Conservation (phyloP, 2,797 vertebrate species). For the Crenichthys baileyi region DNA sequence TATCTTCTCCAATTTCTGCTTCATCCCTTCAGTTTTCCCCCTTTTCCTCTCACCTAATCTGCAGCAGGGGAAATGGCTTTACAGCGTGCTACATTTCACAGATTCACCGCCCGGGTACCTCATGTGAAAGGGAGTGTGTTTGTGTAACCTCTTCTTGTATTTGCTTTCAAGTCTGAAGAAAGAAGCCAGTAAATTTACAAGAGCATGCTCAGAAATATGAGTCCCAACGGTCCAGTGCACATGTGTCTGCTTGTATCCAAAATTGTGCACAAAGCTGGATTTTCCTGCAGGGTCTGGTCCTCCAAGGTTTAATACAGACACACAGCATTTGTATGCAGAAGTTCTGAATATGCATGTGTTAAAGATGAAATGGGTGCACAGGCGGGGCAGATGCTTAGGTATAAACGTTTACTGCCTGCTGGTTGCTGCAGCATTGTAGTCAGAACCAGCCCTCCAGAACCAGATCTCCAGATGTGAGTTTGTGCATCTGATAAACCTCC, state of each 20-base stretch:
- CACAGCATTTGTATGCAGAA: slow-evolving; percentile 67
- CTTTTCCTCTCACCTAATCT: slow-evolving; percentile 38
- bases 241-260: slow-evolving; percentile 38
- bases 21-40: slow-evolving; percentile 17
- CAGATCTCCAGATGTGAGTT: slow-evolving; percentile 41
- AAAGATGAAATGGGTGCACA: slow-evolving; percentile 24
- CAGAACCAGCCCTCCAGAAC: slow-evolving; percentile 39
- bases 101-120: slow-evolving; percentile 48
- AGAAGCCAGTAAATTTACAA: slow-evolving; percentile 64
- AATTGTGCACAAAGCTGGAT: slow-evolving; percentile 61
- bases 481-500: slow-evolving; percentile 48
- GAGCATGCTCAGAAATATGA: slow-evolving; percentile 70
- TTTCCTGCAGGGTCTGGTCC: slow-evolving; percentile 77
- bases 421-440: slow-evolving; percentile 35
- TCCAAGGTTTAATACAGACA: slow-evolving; percentile 75
- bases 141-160: slow-evolving; percentile 76
- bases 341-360: slow-evolving; percentile 39
- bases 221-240: slow-evolving; percentile 43
- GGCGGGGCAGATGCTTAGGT: not conserved
- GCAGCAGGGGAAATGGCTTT: slow-evolving; percentile 47
- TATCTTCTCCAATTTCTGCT: slow-evolving; percentile 16
- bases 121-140: slow-evolving; percentile 54
- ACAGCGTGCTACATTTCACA: slow-evolving; percentile 74
- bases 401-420: slow-evolving; percentile 14
- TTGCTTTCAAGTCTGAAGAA: slow-evolving; percentile 75